A percentile compares a stretch with the other conserved stretches of the same genome.
These are phyloP conservation scores for Zonitis immaculata DNA, from an alignment of 2,888 invertebrate genomes.

Conservation along the genomic window DNA sequence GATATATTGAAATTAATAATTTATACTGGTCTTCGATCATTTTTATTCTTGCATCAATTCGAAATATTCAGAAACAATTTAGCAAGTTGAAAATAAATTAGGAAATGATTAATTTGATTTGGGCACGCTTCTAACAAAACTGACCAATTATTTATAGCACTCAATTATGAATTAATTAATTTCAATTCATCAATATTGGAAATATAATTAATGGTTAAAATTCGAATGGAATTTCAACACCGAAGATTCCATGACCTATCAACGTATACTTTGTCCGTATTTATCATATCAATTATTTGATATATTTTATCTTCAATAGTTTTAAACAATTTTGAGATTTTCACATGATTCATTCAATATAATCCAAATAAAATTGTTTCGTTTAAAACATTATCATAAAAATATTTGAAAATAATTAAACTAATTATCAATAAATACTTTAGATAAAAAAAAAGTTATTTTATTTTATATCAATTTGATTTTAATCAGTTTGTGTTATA, in stretches of 20 bases:
- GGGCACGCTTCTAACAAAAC: neutral
- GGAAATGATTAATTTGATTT: neutral
- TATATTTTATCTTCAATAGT: no score
- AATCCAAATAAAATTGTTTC: no score
- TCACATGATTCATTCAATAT: no score
- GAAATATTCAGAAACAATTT: neutral
- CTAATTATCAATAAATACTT: neutral
- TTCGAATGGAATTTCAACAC: no score
- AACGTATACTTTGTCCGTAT: no score
- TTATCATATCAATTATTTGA: no score
- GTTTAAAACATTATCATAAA: neutral
- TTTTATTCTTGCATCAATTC: neutral
- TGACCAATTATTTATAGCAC: neutral
- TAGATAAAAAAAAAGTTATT: neutral
- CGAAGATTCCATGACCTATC: no score
- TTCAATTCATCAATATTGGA: no score
- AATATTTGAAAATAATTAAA: neutral
- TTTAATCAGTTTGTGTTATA: neutral
- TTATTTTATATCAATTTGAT: neutral
- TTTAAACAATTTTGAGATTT: no score
- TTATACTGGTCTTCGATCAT: neutral
- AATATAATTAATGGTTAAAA: no score
- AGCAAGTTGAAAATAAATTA: neutral
- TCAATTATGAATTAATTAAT: neutral
- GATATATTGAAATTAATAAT: no score